Base-by-base conservation (phyloP, 2,888 invertebrate species). In the Rhimphoctona megacephalus region DNA sequence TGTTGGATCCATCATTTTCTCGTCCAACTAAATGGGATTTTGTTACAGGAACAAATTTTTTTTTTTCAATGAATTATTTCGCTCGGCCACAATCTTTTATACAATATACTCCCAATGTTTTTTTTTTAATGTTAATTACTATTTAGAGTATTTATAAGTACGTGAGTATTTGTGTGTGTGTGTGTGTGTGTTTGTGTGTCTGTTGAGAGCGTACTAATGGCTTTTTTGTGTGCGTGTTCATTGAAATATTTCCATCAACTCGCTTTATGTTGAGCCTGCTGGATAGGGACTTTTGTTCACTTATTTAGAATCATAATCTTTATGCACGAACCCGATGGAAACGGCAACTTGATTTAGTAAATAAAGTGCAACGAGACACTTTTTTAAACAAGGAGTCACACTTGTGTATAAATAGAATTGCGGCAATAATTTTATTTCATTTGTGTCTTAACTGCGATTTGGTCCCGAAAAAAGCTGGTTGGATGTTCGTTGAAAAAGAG, bases 81-180 rank as follows among this genome's bases (percentile, higher is more conserved):
- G 25, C 54, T 19, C 67, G 52, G 43, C 22, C 66, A 61, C 46
- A 49, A 52, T 52, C 22, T 73, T 73, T 54, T 54, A 67, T 77
- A 77, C 52, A 57, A 83, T 83, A n/a, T 82, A 49, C 67, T 84
- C 80, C 39, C 33, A 61, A 36, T 49, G 25, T 73, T 8, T 67
- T 74, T 67, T 66, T 80, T 43, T 49, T 43, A 49, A 54, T 57
- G 36, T 72, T 74, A 46, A 54, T 36, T 9, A 19, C 17, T 73
- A 19, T 78, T 43, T 36, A 61, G 33, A 46, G 57, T 82, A 54
- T 57, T 57, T 14, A n/a, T 25, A 57, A 61, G 6, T 61, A 30
- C 4, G 30, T 61, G 61, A 30, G 61, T 61, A 17, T 30, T 17
- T 30, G 61, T 17, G 61, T 61, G 6, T 30, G 30, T 61, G 61